Base-by-base conservation (phyloP, 1,140 invertebrate species). In the Saccostrea echinata region DNA sequence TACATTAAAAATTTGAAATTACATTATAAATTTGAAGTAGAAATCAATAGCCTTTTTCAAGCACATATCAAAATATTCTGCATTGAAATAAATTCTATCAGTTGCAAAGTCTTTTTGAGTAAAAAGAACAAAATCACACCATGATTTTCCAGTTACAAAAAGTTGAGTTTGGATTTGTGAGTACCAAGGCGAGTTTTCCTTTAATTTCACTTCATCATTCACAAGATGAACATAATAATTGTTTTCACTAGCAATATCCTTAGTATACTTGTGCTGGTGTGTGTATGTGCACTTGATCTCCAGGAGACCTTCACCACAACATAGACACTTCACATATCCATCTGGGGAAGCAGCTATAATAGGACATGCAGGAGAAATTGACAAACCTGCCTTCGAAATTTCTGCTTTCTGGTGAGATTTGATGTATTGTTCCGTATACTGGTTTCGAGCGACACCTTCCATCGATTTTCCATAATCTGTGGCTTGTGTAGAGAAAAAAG, bases 231-330 rank as follows among this genome's bases (percentile, higher is more conserved):
- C 43, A 43, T 43, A 43, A n/a, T n/a, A n/a, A 43, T 43, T 43
- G 43, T 43, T 43, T 43, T 43, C 43, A 43, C 43, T 6, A 43
- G 43, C 43, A 43, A 35, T 53, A 21, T 87, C 86, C n/a, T 27
- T 1, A n/a, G 80, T 24, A 18, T 53, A 64, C 43, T 43, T 35
- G 64, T 87, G 27, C 61, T 55, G 43, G 52, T 87, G 55, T 2
- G 43, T 82, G 55, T 33, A 87, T 21, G 80, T 83, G 43, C 86
- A 87, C 64, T 87, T 87, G 11, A 87, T 43, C 51, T 43, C 43
- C 43, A 43, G 43, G 43, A 43, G 43, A 43, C 43, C 43, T 87
- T 81, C 1, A 87, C 86, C 86, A 83, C 86, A 87, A 83, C 86
- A 87, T 11, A n/a, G 57, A 84, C 80, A 87, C 1, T 18, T 83